These are phyloP conservation scores for Rhynchophorus ferrugineus DNA, from an alignment of 1,140 invertebrate species.

Conservation along the genomic window DNA sequence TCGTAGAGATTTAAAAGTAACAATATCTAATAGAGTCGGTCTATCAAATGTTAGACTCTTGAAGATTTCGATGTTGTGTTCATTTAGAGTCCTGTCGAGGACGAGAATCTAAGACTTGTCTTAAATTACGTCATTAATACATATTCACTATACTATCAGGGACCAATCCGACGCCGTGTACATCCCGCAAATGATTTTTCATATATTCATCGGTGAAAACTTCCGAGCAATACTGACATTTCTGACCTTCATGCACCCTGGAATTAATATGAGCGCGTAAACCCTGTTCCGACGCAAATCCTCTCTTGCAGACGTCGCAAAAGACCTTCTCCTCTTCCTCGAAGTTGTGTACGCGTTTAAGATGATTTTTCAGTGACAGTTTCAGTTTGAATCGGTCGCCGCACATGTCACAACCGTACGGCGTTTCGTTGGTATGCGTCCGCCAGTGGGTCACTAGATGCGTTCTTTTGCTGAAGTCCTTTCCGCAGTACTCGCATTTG, in stretches of 20 bases:
- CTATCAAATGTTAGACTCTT: no score
- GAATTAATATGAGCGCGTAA: conserved; percentile 17
- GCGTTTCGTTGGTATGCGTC: conserved; percentile 26
- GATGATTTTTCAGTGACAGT: conserved; percentile 16
- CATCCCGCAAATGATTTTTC: conserved; percentile 12
- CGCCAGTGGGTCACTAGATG: conserved; percentile 31
- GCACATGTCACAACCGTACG: conserved; percentile 39
- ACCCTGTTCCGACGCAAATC: conserved; percentile 11
- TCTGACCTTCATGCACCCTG: conserved; percentile 13
- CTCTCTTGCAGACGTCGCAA: conserved; percentile 17
- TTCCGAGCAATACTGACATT: conserved; percentile 16
- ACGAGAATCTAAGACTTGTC: no score
- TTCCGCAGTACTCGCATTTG: conserved; percentile 31
- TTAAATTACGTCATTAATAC: no score
- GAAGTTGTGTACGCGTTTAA: conserved; percentile 16
- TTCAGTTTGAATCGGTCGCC: conserved; percentile 19
- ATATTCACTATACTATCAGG: no score
- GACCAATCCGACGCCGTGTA: no score
- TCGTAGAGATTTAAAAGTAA: no score
- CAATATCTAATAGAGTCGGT: no score
- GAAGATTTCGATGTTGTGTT: no score
- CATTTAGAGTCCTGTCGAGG: no score
- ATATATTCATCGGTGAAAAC: conserved; percentile 16
- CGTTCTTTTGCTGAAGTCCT: conserved; percentile 30
- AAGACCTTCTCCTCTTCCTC: conserved; percentile 19